Percentiles rank a stretch among this genome's conserved stretches.
Conservation (phyloP, 1,140 invertebrate genomes). For the Luehdorfia chinensis region DNA sequence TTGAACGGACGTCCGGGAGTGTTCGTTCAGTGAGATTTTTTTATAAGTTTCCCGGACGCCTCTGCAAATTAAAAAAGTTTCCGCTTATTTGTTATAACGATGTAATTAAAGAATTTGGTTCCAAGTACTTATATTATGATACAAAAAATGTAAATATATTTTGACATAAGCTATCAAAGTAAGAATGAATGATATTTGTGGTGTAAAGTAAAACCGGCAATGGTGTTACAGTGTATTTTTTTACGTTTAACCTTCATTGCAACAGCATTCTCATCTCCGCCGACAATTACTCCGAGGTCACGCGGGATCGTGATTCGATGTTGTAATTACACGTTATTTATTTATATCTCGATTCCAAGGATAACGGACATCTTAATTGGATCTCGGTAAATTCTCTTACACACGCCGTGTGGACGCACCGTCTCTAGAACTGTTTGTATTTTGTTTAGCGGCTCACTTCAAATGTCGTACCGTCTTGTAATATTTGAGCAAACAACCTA, state of each 20-base stretch:
- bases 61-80: conserved; percentile 7
- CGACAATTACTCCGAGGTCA: conserved; percentile 49
- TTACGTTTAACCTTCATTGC: conserved; percentile 47
- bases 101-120: no score
- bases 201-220: no score
- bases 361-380: conserved; percentile 68
- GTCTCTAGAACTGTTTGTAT: conserved; percentile 67
- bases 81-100: conserved; percentile 10
- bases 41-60: conserved; percentile 14
- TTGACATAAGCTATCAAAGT: no score
- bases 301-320: conserved; percentile 61
- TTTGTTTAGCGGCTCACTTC: conserved; percentile 71
- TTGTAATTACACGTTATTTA: conserved; percentile 69
- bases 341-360: conserved; percentile 60
- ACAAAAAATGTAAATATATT: no score
- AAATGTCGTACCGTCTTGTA: conserved; percentile 73
- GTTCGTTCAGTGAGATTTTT: conserved; percentile 7
- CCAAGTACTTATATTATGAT: no score
- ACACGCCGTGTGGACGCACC: conserved; percentile 52
- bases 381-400: conserved; percentile 55
- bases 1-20: conserved; percentile 10
- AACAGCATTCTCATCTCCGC: conserved; percentile 50
- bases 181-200: no score
- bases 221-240: no score
- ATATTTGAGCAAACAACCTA: conserved; percentile 67